A percentile compares a stretch with the other conserved stretches of the same genome.
Evolutionary conservation across 2,888 invertebrate species (phyloP).

Genomic region (Eupithecia insigniata): DNA sequence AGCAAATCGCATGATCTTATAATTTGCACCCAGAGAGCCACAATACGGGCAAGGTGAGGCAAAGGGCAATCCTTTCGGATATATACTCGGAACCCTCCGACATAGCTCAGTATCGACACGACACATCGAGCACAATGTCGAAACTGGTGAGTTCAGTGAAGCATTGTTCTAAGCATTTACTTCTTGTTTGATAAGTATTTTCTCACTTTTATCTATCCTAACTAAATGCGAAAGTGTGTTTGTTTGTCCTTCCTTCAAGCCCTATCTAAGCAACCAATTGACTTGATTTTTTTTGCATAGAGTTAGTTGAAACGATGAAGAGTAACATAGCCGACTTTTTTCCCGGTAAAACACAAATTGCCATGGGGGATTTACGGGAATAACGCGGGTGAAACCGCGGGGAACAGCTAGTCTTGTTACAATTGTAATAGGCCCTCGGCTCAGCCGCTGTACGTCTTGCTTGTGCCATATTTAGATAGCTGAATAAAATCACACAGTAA

Average conservation of each 20-base stretch:
- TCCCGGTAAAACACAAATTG: too few species aligned
- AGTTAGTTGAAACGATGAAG: too few species aligned
- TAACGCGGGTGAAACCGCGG: too few species aligned
- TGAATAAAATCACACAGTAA: background rate
- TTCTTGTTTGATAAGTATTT: constrained; percentile 13
- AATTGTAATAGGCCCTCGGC: background rate
- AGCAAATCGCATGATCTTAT: constrained; percentile 44
- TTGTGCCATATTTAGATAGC: background rate
- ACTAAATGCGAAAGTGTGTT: too few species aligned
- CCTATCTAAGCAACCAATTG: too few species aligned
- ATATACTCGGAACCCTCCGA: constrained; percentile 78
- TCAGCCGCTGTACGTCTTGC: background rate
- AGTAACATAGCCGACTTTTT: too few species aligned
- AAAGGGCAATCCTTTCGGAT: constrained; percentile 78
- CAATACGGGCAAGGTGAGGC: constrained; percentile 80
- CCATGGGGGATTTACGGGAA: too few species aligned
- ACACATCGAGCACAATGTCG: constrained; percentile 60
- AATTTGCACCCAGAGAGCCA: constrained; percentile 65
- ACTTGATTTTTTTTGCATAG: too few species aligned
- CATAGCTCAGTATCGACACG: constrained; percentile 58
- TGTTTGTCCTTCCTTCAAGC: too few species aligned
- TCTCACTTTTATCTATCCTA: background rate
- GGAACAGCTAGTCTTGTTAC: too few species aligned
- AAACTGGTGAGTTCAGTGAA: constrained; percentile 64
- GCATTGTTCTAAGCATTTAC: constrained; percentile 27